A percentile compares a stretch with the other conserved stretches of the same genome.
Conservation (phyloP, 2,113 vertebrate species). For the Eupsittula cactorum region DNA sequence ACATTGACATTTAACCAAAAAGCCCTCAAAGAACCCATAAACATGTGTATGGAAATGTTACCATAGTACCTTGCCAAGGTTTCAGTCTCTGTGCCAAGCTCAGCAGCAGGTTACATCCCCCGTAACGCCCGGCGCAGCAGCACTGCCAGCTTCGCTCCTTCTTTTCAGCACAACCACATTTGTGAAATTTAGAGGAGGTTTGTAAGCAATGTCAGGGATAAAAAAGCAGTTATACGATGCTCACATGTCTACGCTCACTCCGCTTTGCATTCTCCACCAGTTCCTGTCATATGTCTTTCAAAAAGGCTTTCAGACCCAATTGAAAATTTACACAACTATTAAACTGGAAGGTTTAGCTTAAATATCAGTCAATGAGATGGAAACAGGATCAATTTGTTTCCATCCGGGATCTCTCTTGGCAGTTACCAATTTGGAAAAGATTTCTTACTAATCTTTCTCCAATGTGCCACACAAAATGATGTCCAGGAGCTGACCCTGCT, state of each 20-base stretch:
- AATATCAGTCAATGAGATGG: neutral
- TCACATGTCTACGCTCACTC: neutral
- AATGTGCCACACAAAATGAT: neutral
- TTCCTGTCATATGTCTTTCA: neutral
- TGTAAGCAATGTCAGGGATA: neutral
- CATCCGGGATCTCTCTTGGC: neutral
- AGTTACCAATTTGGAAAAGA: neutral
- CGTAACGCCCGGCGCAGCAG: neutral
- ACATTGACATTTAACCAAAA: neutral
- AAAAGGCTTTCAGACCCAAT: neutral
- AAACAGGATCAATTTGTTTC: neutral
- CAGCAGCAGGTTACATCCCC: slow-evolving; percentile 5
- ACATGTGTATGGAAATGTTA: neutral
- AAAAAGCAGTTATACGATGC: neutral
- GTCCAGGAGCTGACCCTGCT: neutral
- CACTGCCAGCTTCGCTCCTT: neutral
- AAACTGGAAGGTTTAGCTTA: neutral
- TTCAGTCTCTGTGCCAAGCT: neutral
- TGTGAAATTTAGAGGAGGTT: neutral
- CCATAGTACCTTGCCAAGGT: neutral
- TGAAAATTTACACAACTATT: neutral
- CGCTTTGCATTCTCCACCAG: neutral
- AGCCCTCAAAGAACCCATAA: neutral
- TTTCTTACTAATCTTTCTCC: neutral
- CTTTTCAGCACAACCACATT: neutral